These are phyloP conservation scores for Masnerella sp. DNA, from an alignment of 2,888 invertebrate genomes.

Conservation along the genomic window DNA sequence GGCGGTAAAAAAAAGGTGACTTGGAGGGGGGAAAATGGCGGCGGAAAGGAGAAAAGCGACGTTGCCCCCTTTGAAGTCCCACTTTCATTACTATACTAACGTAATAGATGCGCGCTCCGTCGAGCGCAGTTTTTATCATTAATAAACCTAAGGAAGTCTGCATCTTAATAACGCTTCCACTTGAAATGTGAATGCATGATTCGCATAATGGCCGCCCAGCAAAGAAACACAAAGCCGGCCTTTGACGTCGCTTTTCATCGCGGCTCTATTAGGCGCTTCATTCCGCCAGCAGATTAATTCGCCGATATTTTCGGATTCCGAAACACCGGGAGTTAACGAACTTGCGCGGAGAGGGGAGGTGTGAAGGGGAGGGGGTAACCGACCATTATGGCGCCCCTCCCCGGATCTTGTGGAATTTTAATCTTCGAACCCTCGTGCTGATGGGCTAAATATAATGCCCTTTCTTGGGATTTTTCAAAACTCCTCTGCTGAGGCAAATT, in stretches of 20 bases:
- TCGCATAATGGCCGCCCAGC: slow-evolving; percentile 49
- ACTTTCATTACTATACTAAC: slow-evolving; percentile 51
- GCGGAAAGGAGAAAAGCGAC: slow-evolving; percentile 7
- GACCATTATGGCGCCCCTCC: slow-evolving; percentile 40
- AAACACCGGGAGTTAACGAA: no score
- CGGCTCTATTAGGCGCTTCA: slow-evolving; percentile 52
- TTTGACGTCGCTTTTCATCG: slow-evolving; percentile 54
- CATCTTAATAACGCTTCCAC: slow-evolving; percentile 57
- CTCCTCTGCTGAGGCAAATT: no score
- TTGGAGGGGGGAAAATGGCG: slow-evolving; percentile 1
- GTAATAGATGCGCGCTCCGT: slow-evolving; percentile 49
- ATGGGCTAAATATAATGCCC: slow-evolving; percentile 42
- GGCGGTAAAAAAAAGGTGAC: neutral
- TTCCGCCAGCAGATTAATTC: slow-evolving; percentile 39
- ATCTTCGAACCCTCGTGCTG: slow-evolving; percentile 62
- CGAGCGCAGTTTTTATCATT: slow-evolving; percentile 49
- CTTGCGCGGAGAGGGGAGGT: neutral
- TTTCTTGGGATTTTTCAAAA: no score
- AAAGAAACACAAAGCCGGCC: slow-evolving; percentile 51
- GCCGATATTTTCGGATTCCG: no score
- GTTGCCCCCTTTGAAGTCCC: slow-evolving; percentile 45
- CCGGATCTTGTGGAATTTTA: slow-evolving; percentile 61
- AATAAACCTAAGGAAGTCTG: slow-evolving; percentile 50
- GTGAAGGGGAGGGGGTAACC: slow-evolving; percentile 6
- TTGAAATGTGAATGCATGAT: slow-evolving; percentile 56